A percentile compares a stretch with the other conserved stretches of the same genome.
Conservation (phyloP, 2,888 invertebrate species). For the Theodoxus fluviatilis region DNA sequence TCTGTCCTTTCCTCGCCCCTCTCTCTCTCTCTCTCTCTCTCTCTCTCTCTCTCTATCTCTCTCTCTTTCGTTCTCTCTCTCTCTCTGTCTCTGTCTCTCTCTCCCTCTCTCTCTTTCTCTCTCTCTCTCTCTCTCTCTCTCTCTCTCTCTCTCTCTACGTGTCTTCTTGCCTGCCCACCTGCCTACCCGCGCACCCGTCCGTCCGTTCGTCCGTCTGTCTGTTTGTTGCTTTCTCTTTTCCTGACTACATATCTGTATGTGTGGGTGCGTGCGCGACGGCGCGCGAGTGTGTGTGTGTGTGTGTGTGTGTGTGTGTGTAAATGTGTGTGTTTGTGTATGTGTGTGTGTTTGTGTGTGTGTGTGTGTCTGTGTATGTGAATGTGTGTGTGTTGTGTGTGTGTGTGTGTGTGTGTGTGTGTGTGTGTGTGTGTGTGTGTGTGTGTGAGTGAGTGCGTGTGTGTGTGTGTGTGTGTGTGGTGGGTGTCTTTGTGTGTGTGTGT, state of each 20-base stretch:
- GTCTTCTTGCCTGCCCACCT: background rate
- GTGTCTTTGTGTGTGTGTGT: background rate
- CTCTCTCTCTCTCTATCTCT: background rate
- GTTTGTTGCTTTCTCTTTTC: background rate
- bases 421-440: conserved; percentile 23
- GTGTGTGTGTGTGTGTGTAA: conserved; percentile 19
- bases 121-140: background rate
- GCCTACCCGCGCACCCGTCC: background rate
- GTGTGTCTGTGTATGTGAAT: background rate
- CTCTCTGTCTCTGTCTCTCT: background rate
- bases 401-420: conserved; percentile 26
- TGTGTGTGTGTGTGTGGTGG: background rate
- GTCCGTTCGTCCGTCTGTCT: background rate
- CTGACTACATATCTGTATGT: background rate
- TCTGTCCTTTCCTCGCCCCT: conserved; percentile 2
- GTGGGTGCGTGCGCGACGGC: background rate
- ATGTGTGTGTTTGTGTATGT: background rate
- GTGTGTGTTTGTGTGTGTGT: background rate
- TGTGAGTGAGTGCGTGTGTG: conserved; percentile 18
- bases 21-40: conserved; percentile 9
- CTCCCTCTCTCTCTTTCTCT: conserved; percentile 5
- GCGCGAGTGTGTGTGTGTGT: conserved; percentile 1
- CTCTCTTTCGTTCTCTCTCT: background rate
- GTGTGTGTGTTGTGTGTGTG: conserved; percentile 21
- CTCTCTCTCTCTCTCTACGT: background rate